phyloP scores from a whole-genome alignment of 2,797 vertebrate species.

The Gymnoscopelus braueri region DNA sequence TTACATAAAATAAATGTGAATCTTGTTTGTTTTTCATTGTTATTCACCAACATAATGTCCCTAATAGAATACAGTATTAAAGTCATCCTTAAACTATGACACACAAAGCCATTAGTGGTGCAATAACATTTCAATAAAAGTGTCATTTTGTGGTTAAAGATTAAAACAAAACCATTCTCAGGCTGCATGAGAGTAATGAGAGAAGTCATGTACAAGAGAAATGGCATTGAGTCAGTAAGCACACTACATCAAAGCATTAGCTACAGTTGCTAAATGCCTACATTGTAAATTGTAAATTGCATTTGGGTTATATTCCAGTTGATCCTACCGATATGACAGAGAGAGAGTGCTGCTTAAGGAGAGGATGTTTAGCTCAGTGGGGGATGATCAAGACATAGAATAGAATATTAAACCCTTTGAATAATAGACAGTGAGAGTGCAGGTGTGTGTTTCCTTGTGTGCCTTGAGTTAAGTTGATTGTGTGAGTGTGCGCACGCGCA shows the following conservation, averaged over 20 bases:
- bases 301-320: slow-evolving; percentile 24
- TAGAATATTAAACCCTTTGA: not conserved
- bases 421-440: slow-evolving; percentile 64
- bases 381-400: slow-evolving; percentile 49
- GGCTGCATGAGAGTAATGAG: slow-evolving; percentile 8
- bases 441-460: not conserved
- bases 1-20: too few relatives aligned
- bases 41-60: too few relatives aligned
- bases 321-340: slow-evolving; percentile 22
- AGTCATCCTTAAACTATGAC: too few relatives aligned
- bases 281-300: too few relatives aligned
- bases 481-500: not conserved
- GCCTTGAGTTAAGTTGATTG: not conserved
- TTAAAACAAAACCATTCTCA: too few relatives aligned
- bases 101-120: too few relatives aligned
- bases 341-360: slow-evolving; percentile 18
- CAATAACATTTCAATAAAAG: too few relatives aligned
- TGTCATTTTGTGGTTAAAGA: too few relatives aligned
- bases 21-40: too few relatives aligned
- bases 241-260: slow-evolving; percentile 34
- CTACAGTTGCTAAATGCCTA: too few relatives aligned
- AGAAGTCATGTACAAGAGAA: slow-evolving; percentile 7
- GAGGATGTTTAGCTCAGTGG: slow-evolving; percentile 24
- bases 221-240: slow-evolving; percentile 9
- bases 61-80: not conserved